A percentile compares a stretch with the other conserved stretches of the same genome.
Conservation (phyloP, 2,888 invertebrate genomes). For the Hypomecis atomaria region DNA sequence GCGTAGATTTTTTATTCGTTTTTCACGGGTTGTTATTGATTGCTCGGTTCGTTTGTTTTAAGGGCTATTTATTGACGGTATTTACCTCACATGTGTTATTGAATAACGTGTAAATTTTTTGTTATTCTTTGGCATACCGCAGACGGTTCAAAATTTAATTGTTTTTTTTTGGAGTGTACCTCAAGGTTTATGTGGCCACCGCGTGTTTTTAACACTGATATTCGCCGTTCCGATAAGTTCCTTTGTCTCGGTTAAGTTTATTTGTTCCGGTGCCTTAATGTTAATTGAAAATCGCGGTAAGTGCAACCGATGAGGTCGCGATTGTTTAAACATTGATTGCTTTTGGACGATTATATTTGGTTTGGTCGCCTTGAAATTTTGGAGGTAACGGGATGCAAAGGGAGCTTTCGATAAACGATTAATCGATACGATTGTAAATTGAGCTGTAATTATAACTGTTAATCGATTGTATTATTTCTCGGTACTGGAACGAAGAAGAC, state of each 20-base stretch:
- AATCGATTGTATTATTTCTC: conserved; percentile 51
- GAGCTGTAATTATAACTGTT: conserved; percentile 45
- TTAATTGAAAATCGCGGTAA: conserved; percentile 68
- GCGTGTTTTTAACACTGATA: conserved; percentile 53
- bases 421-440: conserved; percentile 41
- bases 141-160: conserved; percentile 22
- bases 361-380: conserved; percentile 18
- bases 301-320: conserved; percentile 55
- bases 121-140: conserved; percentile 14
- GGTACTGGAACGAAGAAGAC: conserved; percentile 52
- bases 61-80: conserved; percentile 22
- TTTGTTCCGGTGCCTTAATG: conserved; percentile 69
- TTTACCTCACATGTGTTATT: conserved; percentile 15
- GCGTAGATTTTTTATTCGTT: conserved; percentile 36
- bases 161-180: conserved; percentile 20
- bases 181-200: conserved; percentile 53
- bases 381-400: conserved; percentile 9
- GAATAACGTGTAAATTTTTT: conserved; percentile 7
- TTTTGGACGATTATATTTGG: conserved; percentile 38
- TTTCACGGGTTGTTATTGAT: conserved; percentile 33
- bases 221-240: conserved; percentile 62
- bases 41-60: conserved; percentile 39
- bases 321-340: conserved; percentile 47
- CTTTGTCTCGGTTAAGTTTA: conserved; percentile 63
- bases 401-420: conserved; percentile 6